phyloP scores from a whole-genome alignment of 2,113 vertebrate species.

The Guaruba guarouba region DNA sequence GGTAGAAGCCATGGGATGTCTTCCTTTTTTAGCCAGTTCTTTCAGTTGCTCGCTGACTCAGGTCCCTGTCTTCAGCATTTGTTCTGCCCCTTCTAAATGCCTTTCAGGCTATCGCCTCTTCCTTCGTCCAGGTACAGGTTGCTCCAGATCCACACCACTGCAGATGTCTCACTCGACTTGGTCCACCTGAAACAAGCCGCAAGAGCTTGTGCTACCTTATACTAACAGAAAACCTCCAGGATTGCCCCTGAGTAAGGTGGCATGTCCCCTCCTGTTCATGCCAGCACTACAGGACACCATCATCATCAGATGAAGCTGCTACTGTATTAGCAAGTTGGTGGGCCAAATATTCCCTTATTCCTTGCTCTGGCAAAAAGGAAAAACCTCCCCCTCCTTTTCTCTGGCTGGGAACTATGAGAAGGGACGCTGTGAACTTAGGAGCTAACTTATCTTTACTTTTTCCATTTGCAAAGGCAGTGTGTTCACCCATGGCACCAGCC shows the following conservation, averaged over 20 bases:
- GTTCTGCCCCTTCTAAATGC: background rate
- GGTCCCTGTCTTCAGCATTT: background rate
- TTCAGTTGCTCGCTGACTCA: background rate
- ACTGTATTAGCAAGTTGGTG: no score
- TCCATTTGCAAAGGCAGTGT: background rate
- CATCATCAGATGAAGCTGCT: background rate
- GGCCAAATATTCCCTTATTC: background rate
- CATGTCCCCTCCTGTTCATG: background rate
- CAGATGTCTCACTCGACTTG: background rate
- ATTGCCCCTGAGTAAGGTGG: background rate
- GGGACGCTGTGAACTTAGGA: background rate
- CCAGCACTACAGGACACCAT: background rate
- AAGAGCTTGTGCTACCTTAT: background rate
- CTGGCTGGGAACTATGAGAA: background rate
- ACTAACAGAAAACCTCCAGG: background rate
- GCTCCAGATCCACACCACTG: background rate
- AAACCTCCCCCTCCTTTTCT: background rate
- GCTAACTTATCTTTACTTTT: background rate
- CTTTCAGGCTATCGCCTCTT: background rate
- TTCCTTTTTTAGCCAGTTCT: background rate
- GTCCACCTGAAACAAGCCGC: accelerated
- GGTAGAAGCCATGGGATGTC: background rate
- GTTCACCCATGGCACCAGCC: background rate
- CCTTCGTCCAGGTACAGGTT: background rate
- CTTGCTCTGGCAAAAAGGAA: background rate